phyloP scores from a whole-genome alignment of 2,797 vertebrate species.

The Acipenser transmontanus region DNA sequence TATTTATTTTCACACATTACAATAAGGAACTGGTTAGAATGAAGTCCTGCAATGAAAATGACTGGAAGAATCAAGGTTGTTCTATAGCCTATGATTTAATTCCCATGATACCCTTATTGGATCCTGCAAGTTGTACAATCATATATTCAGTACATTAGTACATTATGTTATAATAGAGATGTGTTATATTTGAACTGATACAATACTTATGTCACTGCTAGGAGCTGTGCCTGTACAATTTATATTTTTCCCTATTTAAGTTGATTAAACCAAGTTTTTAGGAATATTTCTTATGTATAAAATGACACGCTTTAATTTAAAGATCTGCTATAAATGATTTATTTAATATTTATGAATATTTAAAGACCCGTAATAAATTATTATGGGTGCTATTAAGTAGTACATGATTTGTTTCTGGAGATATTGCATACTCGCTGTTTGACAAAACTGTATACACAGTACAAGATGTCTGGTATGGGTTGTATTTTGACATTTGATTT shows the following conservation, averaged over 20 bases:
- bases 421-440: conserved; percentile 42
- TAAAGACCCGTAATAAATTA: conserved; percentile 68
- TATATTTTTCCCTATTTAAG: too few species aligned
- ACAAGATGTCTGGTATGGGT: conserved; percentile 48
- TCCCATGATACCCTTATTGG: too few species aligned
- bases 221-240: not conserved
- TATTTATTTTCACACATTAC: too few species aligned
- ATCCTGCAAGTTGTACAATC: too few species aligned
- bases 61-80: too few species aligned
- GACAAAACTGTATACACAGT: conserved; percentile 37
- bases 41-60: too few species aligned
- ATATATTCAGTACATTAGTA: too few species aligned
- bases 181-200: not conserved
- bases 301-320: conserved; percentile 60
- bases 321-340: conserved; percentile 76
- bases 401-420: conserved; percentile 49
- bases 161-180: too few species aligned
- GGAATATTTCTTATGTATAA: not conserved
- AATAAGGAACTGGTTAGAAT: too few species aligned
- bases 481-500: conserved; percentile 57
- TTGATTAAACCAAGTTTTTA: too few species aligned
- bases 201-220: not conserved
- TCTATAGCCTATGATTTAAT: too few species aligned
- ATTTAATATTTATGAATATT: conserved; percentile 78
- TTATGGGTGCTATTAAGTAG: conserved; percentile 66